Conservation (phyloP, 1,140 invertebrate genomes). For the Aporrectodea caliginosa region DNA sequence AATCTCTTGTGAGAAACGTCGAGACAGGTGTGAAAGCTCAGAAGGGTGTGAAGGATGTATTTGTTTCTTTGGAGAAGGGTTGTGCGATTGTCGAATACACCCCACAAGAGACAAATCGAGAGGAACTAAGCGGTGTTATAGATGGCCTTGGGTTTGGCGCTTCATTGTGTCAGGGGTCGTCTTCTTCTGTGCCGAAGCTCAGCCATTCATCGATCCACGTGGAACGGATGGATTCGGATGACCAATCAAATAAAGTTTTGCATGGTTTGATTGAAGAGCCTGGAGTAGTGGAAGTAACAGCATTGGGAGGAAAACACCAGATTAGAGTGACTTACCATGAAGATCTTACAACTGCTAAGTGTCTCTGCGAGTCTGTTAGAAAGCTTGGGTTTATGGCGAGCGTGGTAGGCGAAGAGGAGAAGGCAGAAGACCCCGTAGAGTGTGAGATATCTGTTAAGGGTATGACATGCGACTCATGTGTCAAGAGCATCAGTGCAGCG, state of each 20-base stretch:
- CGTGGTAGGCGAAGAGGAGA: neutral
- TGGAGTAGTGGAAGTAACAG: neutral
- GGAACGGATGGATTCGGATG: neutral
- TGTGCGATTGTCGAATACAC: neutral
- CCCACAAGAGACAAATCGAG: neutral
- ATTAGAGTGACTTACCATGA: neutral
- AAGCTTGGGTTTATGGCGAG: neutral
- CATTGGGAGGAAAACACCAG: neutral
- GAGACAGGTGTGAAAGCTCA: constrained; percentile 62
- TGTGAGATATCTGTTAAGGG: constrained; percentile 61
- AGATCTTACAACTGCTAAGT: neutral
- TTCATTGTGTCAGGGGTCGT: neutral
- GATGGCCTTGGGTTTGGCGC: neutral
- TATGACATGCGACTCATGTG: constrained; percentile 79
- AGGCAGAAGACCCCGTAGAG: neutral
- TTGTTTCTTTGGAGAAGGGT: constrained; percentile 57
- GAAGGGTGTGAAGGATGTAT: constrained; percentile 63
- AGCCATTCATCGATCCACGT: neutral
- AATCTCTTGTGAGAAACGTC: constrained; percentile 75
- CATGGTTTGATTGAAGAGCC: neutral
- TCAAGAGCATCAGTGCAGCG: constrained; percentile 66
- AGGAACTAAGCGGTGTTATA: neutral
- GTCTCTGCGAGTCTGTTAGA: neutral
- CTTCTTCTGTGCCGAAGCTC: neutral
- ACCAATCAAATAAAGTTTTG: neutral